Evolutionary conservation across 2,797 vertebrate species (phyloP).

Genomic region (Loriculus beryllinus): DNA sequence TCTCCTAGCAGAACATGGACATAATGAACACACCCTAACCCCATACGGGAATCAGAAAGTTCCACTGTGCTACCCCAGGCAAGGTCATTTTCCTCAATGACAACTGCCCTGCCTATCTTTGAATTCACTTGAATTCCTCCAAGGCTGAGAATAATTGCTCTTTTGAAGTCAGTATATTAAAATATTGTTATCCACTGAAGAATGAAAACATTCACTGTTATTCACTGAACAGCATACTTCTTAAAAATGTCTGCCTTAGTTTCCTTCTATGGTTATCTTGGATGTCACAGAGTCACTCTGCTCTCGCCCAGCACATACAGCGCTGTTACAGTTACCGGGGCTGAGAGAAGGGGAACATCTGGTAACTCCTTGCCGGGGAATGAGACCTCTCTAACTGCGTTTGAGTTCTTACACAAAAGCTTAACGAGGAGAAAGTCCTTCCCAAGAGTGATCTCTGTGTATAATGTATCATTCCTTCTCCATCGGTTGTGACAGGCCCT

Average conservation of each 20-base stretch:
- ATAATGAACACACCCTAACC: not conserved
- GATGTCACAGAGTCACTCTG: not conserved
- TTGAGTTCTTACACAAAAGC: not conserved
- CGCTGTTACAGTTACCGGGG: rapidly evolving
- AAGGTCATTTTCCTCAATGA: not conserved
- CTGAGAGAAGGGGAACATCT: not conserved
- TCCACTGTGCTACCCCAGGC: not conserved
- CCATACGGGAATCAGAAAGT: not conserved
- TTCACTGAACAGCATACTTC: not conserved
- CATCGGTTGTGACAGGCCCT: not conserved
- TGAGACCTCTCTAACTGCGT: not conserved
- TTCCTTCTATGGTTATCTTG: not conserved
- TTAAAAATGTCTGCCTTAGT: not conserved
- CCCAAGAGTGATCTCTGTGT: not conserved
- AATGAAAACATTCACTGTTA: not conserved
- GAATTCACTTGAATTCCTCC: not conserved
- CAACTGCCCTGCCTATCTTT: not conserved
- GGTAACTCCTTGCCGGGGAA: not conserved
- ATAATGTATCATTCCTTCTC: not conserved
- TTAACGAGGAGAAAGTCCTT: not conserved
- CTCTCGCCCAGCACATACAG: not conserved
- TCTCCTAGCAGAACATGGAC: not conserved
- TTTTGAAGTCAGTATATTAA: not conserved
- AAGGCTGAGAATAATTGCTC: not conserved
- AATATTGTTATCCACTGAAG: not conserved